phyloP scores from a whole-genome alignment of 2,797 vertebrate genomes.

The Hippopotamyrus pictus region DNA sequence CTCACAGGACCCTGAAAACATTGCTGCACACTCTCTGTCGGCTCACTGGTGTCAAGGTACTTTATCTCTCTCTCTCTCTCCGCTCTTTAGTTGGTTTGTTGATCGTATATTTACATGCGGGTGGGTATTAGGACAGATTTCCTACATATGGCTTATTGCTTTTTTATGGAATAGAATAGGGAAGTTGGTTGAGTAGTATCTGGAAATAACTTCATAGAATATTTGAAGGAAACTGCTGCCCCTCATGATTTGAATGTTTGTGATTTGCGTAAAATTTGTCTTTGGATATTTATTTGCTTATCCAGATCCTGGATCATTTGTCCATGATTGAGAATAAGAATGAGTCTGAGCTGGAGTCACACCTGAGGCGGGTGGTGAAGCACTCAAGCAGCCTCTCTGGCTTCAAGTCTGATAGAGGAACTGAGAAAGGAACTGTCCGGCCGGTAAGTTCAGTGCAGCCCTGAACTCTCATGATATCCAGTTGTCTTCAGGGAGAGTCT shows the following conservation, averaged over 20 bases:
- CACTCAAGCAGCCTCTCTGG: constrained; percentile 75
- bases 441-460: constrained; percentile 57
- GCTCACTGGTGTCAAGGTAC: constrained; percentile 85
- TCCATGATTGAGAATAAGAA: constrained; percentile 97
- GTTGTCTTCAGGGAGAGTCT: neutral
- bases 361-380: constrained; percentile 83
- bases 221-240: neutral
- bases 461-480: neutral
- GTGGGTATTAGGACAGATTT: neutral
- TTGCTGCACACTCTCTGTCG: constrained; percentile 89
- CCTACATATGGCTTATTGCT: neutral
- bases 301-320: constrained; percentile 90
- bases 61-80: neutral
- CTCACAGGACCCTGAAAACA: constrained; percentile 90
- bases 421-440: constrained; percentile 78
- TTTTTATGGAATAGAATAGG: neutral
- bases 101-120: neutral
- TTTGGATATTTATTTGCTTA: neutral
- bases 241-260: neutral
- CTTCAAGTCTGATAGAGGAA: constrained; percentile 78
- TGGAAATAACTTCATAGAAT: neutral
- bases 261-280: neutral
- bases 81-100: neutral
- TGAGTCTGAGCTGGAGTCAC: constrained; percentile 88
- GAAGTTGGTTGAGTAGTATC: neutral